Base-by-base conservation (phyloP, 2,888 invertebrate genomes). In the Patella pellucida region DNA sequence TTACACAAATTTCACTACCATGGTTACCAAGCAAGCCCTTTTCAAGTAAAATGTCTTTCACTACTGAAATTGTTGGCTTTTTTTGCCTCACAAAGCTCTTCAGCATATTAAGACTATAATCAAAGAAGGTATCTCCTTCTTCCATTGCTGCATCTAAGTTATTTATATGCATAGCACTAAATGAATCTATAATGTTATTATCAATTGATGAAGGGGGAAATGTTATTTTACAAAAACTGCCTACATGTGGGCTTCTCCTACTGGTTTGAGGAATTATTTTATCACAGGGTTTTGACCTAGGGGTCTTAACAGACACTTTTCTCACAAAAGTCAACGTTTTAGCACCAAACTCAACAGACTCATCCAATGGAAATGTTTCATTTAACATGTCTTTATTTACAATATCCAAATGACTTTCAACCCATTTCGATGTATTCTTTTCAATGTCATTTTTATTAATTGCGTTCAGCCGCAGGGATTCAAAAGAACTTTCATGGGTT, bases 121-220 rank as follows among this genome's bases (percentile, higher is more conserved):
- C 69, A n/a, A 84, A 69, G 27, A 81, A 79, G 41, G 74, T 68
- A 12, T 54, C 50, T 19, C 80, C 81, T 19, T 82, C 80, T 69
- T 83, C 83, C 69, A 77, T 78, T 54, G 79, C 79, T 41, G 78
- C 78, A 16, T 79, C 76, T 50, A 84, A 75, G 2, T 80, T 78
- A 62, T 81, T 78, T 3, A 78, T 73, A 69, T 81, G 79, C 68
- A 76, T 62, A 19, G 76, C 73, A 7, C 80, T 76, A 54, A 82
- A 69, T 11, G 74, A 69, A 31, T 52, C 74, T 52, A 69, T 56
- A 68, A 74, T 69, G 15, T 69, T 31, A 19, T 74, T 69, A 3
- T 50, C 69, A 27, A 62, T 62, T 62, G 62, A 62, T n/a, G 19
- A 19, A 23, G 62, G 2, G 11, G 62, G 23, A 62, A 62, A 62